Base-by-base conservation (phyloP, 2,797 vertebrate species). In the Molossus molossus region DNA sequence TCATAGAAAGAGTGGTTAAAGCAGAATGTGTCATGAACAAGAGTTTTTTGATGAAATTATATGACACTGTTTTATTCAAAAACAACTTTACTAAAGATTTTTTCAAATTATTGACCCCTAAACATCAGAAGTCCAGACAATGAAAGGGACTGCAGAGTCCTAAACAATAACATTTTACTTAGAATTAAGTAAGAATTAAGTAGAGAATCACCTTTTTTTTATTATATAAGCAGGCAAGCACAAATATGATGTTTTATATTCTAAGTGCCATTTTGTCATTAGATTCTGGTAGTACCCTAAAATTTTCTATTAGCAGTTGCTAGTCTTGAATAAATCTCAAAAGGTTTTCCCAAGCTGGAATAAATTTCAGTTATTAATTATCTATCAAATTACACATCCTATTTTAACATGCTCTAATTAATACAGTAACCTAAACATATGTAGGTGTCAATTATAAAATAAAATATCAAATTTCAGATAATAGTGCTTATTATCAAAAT, bases 1-100 rank as follows among this genome's bases (percentile, higher is more conserved):
- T 98, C 97, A 97, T 76, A 98, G 98, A 98, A 98, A 98, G 98
- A 98, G 98, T 98, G 98, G 92, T 98, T 98, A 98, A 98, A 98
- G 98, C 98, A 98, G 98, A 98, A 98, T 98, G 98, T 97, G 98
- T 98, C 97, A 98, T 98, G 98, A 98, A 98, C 96, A 97, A 93
- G 97, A 97, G 96, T 97, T 96, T 98, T 96, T 64, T 95, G 97
- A 98, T 98, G 98, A 98, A 97, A 98, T 29, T 97, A 97, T 95
- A 96, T 98, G 65, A 94, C 48, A 95, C 1, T 87, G 76, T 65
- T 96, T 97, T 81, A 97, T 91, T 93, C 10, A 90, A 96, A 96
- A 96, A 69, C 76, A 83, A 76, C 37, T 95, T 85, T 87, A 91
- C 55, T 87, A 80, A 92, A 81, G 11, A 94, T 72, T 82, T 94